Percentiles rank a stretch among this genome's conserved stretches.
Conservation (phyloP, 2,888 invertebrate species). For the Steinernema scapterisci region DNA sequence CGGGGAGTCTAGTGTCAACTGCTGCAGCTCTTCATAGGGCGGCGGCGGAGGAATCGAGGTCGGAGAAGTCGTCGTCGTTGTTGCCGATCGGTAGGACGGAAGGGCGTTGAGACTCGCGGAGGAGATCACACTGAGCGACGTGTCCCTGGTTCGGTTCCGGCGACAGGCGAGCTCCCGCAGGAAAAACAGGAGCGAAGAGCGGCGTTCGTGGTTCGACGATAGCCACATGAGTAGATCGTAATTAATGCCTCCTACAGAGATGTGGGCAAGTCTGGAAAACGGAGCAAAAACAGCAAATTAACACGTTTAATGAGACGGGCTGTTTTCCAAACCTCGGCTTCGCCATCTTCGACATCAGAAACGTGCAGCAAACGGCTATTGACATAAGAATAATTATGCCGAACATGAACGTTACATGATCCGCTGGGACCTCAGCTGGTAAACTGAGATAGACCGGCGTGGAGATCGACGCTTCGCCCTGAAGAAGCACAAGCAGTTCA, state of each 20-base stretch:
- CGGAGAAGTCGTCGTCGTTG: conserved; percentile 17
- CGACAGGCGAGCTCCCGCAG: conserved; percentile 40
- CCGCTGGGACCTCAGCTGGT: conserved; percentile 48
- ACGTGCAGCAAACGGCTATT: conserved; percentile 49
- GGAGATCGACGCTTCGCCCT: conserved; percentile 33
- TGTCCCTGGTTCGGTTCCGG: conserved; percentile 38
- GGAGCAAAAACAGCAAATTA: neutral
- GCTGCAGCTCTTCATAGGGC: conserved; percentile 41
- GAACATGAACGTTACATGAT: conserved; percentile 50
- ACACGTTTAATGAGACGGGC: neutral
- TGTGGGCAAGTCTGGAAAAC: conserved; percentile 8
- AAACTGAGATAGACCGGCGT: conserved; percentile 42
- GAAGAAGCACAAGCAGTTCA: neutral
- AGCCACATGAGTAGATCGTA: conserved; percentile 44
- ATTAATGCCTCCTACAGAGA: conserved; percentile 31
- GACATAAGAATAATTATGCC: conserved; percentile 50
- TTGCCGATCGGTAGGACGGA: conserved; percentile 42
- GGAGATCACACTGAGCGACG: conserved; percentile 44
- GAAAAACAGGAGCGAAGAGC: conserved; percentile 43
- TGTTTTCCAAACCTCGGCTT: conserved; percentile 45
- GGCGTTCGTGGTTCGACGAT: conserved; percentile 41
- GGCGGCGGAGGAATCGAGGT: conserved; percentile 38
- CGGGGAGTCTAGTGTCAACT: conserved; percentile 34
- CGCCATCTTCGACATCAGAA: conserved; percentile 47
- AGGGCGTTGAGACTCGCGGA: conserved; percentile 34